These are phyloP conservation scores for Pelosia muscerda DNA, from an alignment of 2,888 invertebrate species.

Conservation along the genomic window DNA sequence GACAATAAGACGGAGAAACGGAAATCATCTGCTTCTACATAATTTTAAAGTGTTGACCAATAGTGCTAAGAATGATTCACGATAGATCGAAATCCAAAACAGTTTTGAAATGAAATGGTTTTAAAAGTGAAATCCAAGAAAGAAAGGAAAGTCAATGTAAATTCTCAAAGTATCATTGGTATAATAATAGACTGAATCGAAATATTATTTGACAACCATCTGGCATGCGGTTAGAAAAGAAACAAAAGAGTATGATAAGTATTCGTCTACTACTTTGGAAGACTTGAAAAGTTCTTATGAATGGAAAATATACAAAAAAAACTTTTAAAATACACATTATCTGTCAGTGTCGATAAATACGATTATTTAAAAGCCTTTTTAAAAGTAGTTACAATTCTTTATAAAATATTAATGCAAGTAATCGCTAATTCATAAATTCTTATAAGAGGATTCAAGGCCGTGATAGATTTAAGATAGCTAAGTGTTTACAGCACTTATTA, in stretches of 20 bases:
- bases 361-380: slow-evolving; percentile 53
- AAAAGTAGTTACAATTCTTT: slow-evolving; percentile 45
- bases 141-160: background rate
- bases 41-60: slow-evolving; percentile 69
- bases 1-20: slow-evolving; percentile 80
- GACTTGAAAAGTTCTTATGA: slow-evolving; percentile 37
- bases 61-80: slow-evolving; percentile 61
- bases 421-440: slow-evolving; percentile 57
- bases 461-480: slow-evolving; percentile 76
- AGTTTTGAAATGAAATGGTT: background rate
- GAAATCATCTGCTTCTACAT: slow-evolving; percentile 84
- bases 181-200: background rate
- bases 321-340: slow-evolving; percentile 12
- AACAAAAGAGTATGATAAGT: slow-evolving; percentile 24
- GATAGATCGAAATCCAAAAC: slow-evolving; percentile 5
- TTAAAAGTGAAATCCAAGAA: slow-evolving; percentile 12
- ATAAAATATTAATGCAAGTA: slow-evolving; percentile 48
- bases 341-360: slow-evolving; percentile 35
- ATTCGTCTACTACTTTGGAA: slow-evolving; percentile 34
- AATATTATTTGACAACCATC: background rate
- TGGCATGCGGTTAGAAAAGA: background rate
- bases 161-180: background rate
- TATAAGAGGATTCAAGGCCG: slow-evolving; percentile 76
- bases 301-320: slow-evolving; percentile 26
- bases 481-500: slow-evolving; percentile 73